A percentile compares a stretch with the other conserved stretches of the same genome.
phyloP scores from a whole-genome alignment of 2,797 vertebrate genomes.

The Macroramphosus scolopax region DNA sequence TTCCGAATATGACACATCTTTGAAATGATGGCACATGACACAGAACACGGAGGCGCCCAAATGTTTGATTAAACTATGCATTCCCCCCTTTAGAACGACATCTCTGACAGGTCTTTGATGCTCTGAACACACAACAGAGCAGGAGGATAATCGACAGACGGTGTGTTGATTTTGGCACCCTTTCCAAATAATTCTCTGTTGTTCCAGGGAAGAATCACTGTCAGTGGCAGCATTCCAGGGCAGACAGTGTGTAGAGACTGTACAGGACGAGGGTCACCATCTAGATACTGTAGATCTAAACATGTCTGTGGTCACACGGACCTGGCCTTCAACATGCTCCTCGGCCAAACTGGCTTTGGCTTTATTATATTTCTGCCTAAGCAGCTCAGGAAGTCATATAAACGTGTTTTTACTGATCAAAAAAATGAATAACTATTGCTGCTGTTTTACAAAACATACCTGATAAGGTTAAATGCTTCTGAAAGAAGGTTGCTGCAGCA shows the following conservation, averaged over 20 bases:
- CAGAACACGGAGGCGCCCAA: conserved; percentile 55
- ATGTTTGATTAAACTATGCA: conserved; percentile 67
- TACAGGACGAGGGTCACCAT: conserved; percentile 38
- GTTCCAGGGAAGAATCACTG: conserved; percentile 57
- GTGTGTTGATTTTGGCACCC: conserved; percentile 64
- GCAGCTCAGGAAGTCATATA: conserved; percentile 7
- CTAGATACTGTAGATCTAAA: conserved; percentile 52
- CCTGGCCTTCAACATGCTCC: conserved; percentile 51
- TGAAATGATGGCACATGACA: conserved; percentile 67
- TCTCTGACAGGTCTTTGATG: conserved; percentile 55
- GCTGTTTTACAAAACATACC: conserved; percentile 22
- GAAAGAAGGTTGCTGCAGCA: too few species aligned
- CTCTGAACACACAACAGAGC: conserved; percentile 53
- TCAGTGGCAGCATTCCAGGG: conserved; percentile 62
- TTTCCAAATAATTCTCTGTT: conserved; percentile 68
- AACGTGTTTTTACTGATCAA: conserved; percentile 16
- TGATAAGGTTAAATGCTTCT: conserved; percentile 10
- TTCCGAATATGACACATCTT: conserved; percentile 58
- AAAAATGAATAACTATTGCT: conserved; percentile 14
- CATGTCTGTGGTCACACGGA: conserved; percentile 55
- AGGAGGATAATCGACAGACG: conserved; percentile 66
- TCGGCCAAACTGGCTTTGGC: conserved; percentile 21
- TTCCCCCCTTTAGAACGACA: conserved; percentile 49
- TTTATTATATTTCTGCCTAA: conserved; percentile 6
- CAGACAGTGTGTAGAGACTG: conserved; percentile 56